Percentiles rank a stretch among this genome's conserved stretches.
Conservation (phyloP, 2,113 vertebrate genomes). For the Pseudorhombus dupliciocellatus region DNA sequence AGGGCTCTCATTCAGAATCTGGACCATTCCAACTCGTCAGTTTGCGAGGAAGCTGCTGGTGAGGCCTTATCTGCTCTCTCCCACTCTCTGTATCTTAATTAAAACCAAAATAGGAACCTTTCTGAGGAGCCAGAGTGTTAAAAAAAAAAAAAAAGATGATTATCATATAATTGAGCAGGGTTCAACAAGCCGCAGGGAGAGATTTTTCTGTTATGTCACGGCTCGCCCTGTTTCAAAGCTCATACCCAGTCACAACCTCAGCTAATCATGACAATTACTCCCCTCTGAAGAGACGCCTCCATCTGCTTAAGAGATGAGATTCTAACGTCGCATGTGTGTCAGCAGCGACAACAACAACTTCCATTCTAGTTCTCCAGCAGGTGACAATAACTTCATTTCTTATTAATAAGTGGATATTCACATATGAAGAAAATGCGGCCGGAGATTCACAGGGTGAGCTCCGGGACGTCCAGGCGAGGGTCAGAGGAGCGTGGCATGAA, state of each 20-base stretch:
- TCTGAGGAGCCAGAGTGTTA: slow-evolving; percentile 42
- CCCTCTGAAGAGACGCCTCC: not conserved
- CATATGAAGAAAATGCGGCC: too few species aligned
- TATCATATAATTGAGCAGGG: slow-evolving; percentile 74
- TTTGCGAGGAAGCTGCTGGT: slow-evolving; percentile 81
- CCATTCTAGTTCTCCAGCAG: not conserved
- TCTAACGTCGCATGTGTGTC: slow-evolving; percentile 9
- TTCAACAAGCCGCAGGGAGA: slow-evolving; percentile 38
- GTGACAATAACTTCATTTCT: too few species aligned
- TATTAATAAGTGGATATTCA: too few species aligned
- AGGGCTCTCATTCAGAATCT: slow-evolving; percentile 81
- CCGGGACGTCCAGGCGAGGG: too few species aligned
- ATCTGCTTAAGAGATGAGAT: slow-evolving; percentile 13
- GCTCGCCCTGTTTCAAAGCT: slow-evolving; percentile 44
- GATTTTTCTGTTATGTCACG: not conserved
- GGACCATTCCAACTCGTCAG: slow-evolving; percentile 79
- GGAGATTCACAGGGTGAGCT: too few species aligned
- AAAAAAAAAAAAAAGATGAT: slow-evolving; percentile 60
- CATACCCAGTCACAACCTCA: slow-evolving; percentile 31
- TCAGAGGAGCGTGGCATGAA: too few species aligned
- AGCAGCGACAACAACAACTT: slow-evolving; percentile 1
- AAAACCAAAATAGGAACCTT: slow-evolving; percentile 55
- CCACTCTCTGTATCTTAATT: slow-evolving; percentile 59
- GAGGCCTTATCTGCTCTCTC: slow-evolving; percentile 54
- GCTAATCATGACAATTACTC: slow-evolving; percentile 21